Base-by-base conservation (phyloP, 1,140 invertebrate species). In the Penaeus indicus region DNA sequence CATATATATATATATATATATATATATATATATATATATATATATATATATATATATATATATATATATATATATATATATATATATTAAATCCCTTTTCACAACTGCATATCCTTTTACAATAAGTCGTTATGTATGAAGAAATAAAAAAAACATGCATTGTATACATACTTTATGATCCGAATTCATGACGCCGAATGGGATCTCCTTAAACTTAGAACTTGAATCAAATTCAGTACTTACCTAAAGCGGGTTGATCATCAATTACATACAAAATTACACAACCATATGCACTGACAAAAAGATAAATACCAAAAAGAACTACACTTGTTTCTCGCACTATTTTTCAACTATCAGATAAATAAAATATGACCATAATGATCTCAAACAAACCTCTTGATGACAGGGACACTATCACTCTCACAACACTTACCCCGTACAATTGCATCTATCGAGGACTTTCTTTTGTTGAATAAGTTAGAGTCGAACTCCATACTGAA, bases 401-500 rank as follows among this genome's bases (percentile, higher is more conserved):
- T 22, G 10, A 18, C 47, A 42, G 38, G 72, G 32, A 69, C 16
- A 54, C 72, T 32, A 32, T 75, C 42, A 19, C 72, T 75, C 69
- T 27, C 54, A 77, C 22, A 62, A 27, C 47, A 88, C 87, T 88
- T 84, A 88, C 87, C 87, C 87, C 87, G 81, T 80, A 88, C 87
- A 77, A 88, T 88, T 47, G 87, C 87, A 88, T 88, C 87, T 88
- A 88, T 88, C 81, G 87, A 88, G 64, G 87, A 84, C 62, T 88
- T 88, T 82, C 87, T 88, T 88, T 88, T 88, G 87, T 77, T 84
- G 87, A 88, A 88, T 88, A 88, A 38, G 62, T 88, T 88, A 77
- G 87, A 88, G 87, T 88, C 87, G 77, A 88, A 79, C 62, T 88
- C 87, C 87, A 88, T 88, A 88, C 67, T 88, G 87, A 88, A 88